Conservation (phyloP, 2,113 vertebrate genomes). For the Jaculus jaculus region DNA sequence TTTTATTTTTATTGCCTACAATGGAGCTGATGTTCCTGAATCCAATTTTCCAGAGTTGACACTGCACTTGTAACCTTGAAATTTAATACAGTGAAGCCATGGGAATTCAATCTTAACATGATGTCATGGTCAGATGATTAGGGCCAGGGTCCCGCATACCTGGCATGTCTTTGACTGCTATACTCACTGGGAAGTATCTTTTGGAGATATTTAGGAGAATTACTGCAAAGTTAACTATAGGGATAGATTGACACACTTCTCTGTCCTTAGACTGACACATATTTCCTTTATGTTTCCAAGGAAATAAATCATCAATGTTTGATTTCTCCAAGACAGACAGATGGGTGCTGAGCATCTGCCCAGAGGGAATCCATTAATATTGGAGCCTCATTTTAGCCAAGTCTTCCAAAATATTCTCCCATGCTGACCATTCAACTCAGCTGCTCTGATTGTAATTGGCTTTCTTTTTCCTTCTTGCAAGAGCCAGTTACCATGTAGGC, state of each 20-base stretch:
- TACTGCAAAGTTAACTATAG: neutral
- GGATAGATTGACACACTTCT: neutral
- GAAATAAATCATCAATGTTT: neutral
- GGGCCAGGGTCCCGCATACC: neutral
- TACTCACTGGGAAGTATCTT: neutral
- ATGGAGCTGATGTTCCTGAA: slow-evolving; percentile 14
- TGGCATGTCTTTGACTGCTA: neutral
- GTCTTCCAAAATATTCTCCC: neutral
- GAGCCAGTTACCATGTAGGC: neutral
- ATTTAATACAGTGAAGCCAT: neutral
- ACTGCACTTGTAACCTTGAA: slow-evolving; percentile 39
- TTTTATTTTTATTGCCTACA: slow-evolving; percentile 1
- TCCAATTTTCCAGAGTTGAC: slow-evolving; percentile 31
- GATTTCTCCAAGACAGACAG: neutral
- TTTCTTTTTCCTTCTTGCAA: neutral
- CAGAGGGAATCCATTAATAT: neutral
- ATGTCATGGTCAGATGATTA: neutral
- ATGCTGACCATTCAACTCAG: neutral
- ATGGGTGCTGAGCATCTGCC: neutral
- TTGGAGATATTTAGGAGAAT: neutral
- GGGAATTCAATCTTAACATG: neutral
- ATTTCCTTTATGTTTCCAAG: slow-evolving; percentile 20
- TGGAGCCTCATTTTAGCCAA: neutral
- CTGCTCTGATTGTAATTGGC: neutral
- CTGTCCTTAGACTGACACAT: neutral